Base-by-base conservation (phyloP, 2,797 vertebrate genomes). In the Gobio occitaniae region DNA sequence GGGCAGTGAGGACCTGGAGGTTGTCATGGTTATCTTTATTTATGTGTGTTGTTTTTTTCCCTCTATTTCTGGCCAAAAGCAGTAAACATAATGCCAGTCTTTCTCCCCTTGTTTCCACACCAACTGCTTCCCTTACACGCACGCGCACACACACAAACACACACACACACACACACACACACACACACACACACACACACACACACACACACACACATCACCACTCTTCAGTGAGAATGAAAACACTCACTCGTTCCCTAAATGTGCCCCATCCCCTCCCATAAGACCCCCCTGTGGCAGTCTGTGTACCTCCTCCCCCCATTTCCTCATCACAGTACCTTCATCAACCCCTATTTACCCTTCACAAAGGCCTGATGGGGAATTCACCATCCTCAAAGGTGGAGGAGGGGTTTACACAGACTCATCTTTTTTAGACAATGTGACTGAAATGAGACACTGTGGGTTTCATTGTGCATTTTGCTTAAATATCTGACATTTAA, bases 11-110 rank as follows among this genome's bases (percentile, higher is more conserved):
- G 82, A 92, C 90, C 90, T 87, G 89, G 83, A n/a, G 66, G 89
- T 93, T 91, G 66, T 90, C 89, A 92, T 92, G 89, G 70, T 79
- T 41, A 86, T 77, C 75, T 86, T 68, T 52, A 75, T 71, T 83
- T 89, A 77, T 85, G 69, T 74, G 32, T 44, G 54, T 75, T 3
- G 3, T 63, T n/a, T 63, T 56, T 65, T 79, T 56, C 56, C 6
- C 61, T 15, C 32, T 48, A 36, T 47, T 15, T 79, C n/a, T 65
- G 25, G n/a, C 81, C 81, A 84, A 80, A 82, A 86, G 75, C 82
- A 47, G 78, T 70, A 63, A 81, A 86, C 70, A 56, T 77, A 72
- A 81, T 76, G 48, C 56, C 77, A 52, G 48, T 66, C 68, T 63
- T 74, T 44, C 38, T 48, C 82, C 59, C 41, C 54, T 48, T 63